Conservation (phyloP, 2,113 vertebrate species). For the Chascanopsetta lugubris region DNA sequence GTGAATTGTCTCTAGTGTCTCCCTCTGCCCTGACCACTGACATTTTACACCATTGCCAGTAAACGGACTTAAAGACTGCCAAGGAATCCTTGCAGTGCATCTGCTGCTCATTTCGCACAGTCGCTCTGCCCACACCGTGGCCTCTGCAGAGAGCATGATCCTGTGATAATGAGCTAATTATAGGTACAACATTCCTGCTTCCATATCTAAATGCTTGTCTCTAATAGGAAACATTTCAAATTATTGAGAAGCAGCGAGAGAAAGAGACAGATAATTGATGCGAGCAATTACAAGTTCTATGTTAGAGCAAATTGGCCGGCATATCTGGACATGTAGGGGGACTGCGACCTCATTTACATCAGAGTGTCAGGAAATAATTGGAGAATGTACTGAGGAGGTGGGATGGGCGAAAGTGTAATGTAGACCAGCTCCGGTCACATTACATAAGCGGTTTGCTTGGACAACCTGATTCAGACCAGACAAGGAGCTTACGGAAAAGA, state of each 20-base stretch:
- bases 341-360: conserved; percentile 80
- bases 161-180: conserved; percentile 81
- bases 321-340: conserved; percentile 78
- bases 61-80: conserved; percentile 41
- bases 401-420: conserved; percentile 52
- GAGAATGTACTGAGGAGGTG: conserved; percentile 74
- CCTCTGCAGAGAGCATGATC: conserved; percentile 47
- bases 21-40: conserved; percentile 1
- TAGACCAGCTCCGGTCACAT: conserved; percentile 37
- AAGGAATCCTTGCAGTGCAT: conserved; percentile 28
- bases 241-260: conserved; percentile 70
- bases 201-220: conserved; percentile 78
- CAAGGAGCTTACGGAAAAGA: conserved; percentile 33
- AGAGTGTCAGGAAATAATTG: conserved; percentile 78
- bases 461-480: conserved; percentile 30
- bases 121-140: conserved; percentile 21
- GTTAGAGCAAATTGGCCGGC: conserved; percentile 81
- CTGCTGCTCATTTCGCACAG: conserved; percentile 54
- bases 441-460: conserved; percentile 56
- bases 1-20: conserved; percentile 7
- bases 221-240: conserved; percentile 82
- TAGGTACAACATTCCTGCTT: conserved; percentile 74
- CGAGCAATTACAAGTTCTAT: conserved; percentile 81
- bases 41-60: conserved; percentile 39
- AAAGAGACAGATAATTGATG: conserved; percentile 81